Evolutionary conservation across 2,113 vertebrate species (phyloP).

Genomic region (Notarius lentiginosus): DNA sequence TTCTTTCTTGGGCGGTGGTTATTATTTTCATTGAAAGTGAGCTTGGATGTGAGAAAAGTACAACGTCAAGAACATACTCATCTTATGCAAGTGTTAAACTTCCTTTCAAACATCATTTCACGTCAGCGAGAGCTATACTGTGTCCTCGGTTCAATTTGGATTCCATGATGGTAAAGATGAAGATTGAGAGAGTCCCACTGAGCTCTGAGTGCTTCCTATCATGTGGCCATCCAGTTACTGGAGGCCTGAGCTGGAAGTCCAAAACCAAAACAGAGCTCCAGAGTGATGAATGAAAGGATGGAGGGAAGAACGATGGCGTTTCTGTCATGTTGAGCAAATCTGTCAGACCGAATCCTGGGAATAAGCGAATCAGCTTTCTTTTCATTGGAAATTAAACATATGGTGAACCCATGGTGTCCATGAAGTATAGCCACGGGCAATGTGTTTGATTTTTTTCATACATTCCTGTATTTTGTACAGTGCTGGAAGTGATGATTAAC

Average conservation of each 20-base stretch:
- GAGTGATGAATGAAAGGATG: background rate
- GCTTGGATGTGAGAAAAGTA: background rate
- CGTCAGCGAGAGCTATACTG: too few relatives aligned
- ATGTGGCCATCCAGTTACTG: background rate
- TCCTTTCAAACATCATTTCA: background rate
- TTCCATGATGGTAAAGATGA: background rate
- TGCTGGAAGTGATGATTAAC: background rate
- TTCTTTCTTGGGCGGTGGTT: background rate
- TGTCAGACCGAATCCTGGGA: background rate
- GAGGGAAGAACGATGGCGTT: background rate
- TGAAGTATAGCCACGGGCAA: background rate
- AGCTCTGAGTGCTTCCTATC: background rate
- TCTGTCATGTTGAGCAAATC: background rate
- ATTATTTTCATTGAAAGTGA: background rate
- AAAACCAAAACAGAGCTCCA: background rate
- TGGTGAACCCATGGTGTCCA: background rate
- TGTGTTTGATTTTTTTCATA: too few relatives aligned
- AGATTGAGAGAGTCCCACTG: background rate
- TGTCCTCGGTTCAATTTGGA: background rate
- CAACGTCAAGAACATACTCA: background rate
- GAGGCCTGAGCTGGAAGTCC: background rate
- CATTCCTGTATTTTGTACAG: background rate
- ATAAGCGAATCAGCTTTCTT: background rate
- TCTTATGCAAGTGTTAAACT: background rate
- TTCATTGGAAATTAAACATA: background rate